Conservation (phyloP, 1,140 invertebrate genomes). For the Drosophila grimshawi region DNA sequence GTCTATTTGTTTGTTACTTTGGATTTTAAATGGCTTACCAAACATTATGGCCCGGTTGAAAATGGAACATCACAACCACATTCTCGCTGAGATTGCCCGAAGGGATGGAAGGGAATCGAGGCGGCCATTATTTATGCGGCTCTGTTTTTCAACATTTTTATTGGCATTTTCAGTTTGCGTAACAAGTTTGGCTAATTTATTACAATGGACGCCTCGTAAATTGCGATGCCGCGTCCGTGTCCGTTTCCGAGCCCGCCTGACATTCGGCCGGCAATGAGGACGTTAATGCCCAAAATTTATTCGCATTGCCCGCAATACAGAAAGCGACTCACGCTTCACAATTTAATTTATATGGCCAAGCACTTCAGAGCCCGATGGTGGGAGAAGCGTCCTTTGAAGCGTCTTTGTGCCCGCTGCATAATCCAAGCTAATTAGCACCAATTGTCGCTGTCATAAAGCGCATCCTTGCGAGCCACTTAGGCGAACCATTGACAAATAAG, state of each 20-base stretch:
- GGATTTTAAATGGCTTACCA: constrained; percentile 14
- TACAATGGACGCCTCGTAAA: constrained; percentile 63
- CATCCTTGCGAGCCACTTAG: constrained; percentile 53
- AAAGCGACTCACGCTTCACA: constrained; percentile 59
- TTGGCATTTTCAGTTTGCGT: constrained; percentile 69
- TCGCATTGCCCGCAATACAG: constrained; percentile 24
- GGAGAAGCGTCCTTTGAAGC: not conserved
- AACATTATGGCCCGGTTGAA: not conserved
- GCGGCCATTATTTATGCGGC: constrained; percentile 56
- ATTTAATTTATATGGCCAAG: constrained; percentile 62
- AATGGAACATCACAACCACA: constrained; percentile 1
- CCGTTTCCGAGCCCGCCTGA: constrained; percentile 40
- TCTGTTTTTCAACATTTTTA: constrained; percentile 68
- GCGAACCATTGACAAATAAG: constrained; percentile 9
- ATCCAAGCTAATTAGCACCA: constrained; percentile 64
- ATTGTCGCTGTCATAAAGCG: constrained; percentile 71
- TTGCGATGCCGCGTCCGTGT: constrained; percentile 26
- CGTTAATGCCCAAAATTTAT: constrained; percentile 67
- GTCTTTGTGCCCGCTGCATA: constrained; percentile 45
- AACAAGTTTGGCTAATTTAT: constrained; percentile 75
- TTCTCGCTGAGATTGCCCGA: too few species aligned
- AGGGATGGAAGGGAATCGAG: not conserved
- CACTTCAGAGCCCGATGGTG: not conserved
- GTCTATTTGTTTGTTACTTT: not conserved
- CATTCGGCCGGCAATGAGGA: constrained; percentile 56